Evolutionary conservation across 2,888 invertebrate genomes (phyloP).

Genomic region (Chrysomela aeneicollis): DNA sequence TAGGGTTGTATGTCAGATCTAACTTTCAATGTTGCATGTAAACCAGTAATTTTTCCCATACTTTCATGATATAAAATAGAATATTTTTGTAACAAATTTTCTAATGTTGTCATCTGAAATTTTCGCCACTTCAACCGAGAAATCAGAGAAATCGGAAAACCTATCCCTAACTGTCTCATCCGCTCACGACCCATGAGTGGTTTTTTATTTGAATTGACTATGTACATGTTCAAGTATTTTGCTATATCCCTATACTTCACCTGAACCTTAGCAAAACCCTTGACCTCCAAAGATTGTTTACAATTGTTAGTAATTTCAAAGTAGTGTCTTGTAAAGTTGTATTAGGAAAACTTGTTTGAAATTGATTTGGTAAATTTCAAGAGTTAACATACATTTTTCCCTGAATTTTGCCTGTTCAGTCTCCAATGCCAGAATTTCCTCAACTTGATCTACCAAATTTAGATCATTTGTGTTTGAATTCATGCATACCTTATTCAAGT

Average conservation of each 20-base stretch:
- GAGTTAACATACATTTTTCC: conserved; percentile 8
- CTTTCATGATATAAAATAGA: conserved; percentile 29
- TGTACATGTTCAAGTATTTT: conserved; percentile 25
- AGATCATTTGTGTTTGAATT: neutral
- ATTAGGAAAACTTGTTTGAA: conserved; percentile 3
- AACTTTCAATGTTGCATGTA: conserved; percentile 24
- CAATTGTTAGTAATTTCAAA: conserved; percentile 26
- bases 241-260: conserved; percentile 12
- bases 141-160: neutral
- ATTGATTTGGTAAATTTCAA: conserved; percentile 13
- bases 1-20: neutral
- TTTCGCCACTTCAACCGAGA: neutral
- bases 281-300: conserved; percentile 25
- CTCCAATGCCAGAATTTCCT: conserved; percentile 14
- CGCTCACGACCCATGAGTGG: conserved; percentile 40
- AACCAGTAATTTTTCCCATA: conserved; percentile 7
- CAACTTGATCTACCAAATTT: conserved; percentile 7
- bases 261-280: conserved; percentile 10
- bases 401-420: conserved; percentile 15
- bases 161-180: conserved; percentile 5
- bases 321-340: neutral
- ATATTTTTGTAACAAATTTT: neutral
- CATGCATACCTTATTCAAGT: conserved; percentile 23
- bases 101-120: conserved; percentile 16
- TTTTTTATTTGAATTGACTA: conserved; percentile 37